phyloP scores from a whole-genome alignment of 2,888 invertebrate genomes.

The Volucella zonaria region DNA sequence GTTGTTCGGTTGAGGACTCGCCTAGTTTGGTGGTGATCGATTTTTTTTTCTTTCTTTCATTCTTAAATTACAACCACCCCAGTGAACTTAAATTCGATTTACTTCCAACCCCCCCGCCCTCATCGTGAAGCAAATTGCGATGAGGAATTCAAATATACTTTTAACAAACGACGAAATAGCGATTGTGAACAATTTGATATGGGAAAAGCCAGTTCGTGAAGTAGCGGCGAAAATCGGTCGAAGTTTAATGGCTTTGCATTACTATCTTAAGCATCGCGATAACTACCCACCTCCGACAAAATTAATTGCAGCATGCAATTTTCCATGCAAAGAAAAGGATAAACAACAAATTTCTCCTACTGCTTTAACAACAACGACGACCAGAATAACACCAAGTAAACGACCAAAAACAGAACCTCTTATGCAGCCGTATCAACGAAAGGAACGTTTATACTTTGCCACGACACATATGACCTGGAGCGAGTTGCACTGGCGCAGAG shows the following conservation, averaged over 20 bases:
- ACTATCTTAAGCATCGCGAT: constrained; percentile 80
- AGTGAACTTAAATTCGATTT: constrained; percentile 33
- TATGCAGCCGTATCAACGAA: constrained; percentile 79
- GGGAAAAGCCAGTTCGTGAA: constrained; percentile 68
- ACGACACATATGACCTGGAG: constrained; percentile 80
- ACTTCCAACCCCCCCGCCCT: constrained; percentile 23
- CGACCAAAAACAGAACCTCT: constrained; percentile 80
- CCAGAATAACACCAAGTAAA: constrained; percentile 76
- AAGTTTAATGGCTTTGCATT: constrained; percentile 80
- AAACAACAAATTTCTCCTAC: constrained; percentile 51
- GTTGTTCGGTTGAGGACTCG: constrained; percentile 59
- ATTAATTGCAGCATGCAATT: constrained; percentile 37
- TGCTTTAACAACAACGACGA: constrained; percentile 32
- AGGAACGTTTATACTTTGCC: constrained; percentile 80
- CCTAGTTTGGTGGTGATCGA: constrained; percentile 67
- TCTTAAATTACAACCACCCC: constrained; percentile 28
- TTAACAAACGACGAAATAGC: constrained; percentile 65
- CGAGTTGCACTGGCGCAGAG: constrained; percentile 80
- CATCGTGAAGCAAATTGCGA: constrained; percentile 34
- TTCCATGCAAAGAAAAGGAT: constrained; percentile 50
- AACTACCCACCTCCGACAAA: constrained; percentile 76
- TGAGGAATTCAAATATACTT: constrained; percentile 63
- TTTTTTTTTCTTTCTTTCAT: constrained; percentile 46
- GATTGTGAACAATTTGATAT: constrained; percentile 69
- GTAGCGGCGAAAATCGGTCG: constrained; percentile 74